These are phyloP conservation scores for Gambusia affinis DNA, from an alignment of 2,113 vertebrate species.

Conservation along the genomic window DNA sequence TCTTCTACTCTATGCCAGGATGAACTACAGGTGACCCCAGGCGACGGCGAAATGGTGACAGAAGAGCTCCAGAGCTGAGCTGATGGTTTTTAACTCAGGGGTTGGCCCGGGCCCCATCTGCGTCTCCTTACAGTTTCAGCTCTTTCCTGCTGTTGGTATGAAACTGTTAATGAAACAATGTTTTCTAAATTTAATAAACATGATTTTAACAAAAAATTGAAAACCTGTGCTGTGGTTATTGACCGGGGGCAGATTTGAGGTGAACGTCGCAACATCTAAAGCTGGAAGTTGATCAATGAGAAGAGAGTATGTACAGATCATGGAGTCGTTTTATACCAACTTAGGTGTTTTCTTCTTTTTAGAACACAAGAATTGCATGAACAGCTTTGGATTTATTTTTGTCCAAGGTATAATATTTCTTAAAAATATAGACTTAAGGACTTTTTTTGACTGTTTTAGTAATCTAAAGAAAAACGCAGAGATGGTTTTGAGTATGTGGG, in stretches of 20 bases:
- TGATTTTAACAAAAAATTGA: constrained; percentile 74
- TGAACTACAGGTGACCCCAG: constrained; percentile 66
- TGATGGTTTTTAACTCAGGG: constrained; percentile 81
- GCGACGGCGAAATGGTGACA: constrained; percentile 50
- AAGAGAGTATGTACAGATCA: neutral
- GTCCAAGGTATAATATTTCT: no score
- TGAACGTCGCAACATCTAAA: neutral
- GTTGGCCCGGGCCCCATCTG: constrained; percentile 73
- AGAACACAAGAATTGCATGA: no score
- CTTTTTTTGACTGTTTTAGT: no score
- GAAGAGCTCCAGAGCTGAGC: constrained; percentile 49
- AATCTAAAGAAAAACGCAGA: no score
- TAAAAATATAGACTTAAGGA: no score
- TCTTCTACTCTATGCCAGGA: constrained; percentile 67
- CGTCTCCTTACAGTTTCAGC: constrained; percentile 68
- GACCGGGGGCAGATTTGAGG: neutral
- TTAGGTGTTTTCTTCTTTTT: neutral
- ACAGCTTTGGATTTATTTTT: no score
- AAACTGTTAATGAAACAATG: constrained; percentile 81
- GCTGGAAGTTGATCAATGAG: neutral
- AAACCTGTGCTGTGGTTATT: constrained; percentile 40
- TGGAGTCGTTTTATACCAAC: neutral
- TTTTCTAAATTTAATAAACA: constrained; percentile 89
- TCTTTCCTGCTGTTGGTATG: constrained; percentile 82
- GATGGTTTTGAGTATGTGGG: neutral